phyloP scores from a whole-genome alignment of 1,140 invertebrate species.

The Nasonia giraulti region DNA sequence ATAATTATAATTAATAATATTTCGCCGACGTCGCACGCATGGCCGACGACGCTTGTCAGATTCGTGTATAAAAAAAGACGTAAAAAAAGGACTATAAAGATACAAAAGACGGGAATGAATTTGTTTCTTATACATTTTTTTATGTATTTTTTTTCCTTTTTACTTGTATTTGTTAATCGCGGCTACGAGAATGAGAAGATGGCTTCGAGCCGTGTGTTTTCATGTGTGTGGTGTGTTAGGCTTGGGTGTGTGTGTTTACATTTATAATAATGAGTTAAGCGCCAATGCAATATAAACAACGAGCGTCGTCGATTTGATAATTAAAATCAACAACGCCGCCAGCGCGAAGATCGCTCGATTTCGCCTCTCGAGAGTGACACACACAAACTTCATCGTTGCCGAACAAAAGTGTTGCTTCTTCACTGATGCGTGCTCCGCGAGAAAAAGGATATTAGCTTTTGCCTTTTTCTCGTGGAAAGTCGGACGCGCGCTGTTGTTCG shows the following conservation, averaged over 20 bases:
- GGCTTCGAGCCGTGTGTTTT: conserved; percentile 31
- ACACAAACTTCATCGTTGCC: not conserved
- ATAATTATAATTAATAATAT: conserved; percentile 54
- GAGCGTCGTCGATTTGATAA: conserved; percentile 47
- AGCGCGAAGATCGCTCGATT: not conserved
- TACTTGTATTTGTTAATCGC: conserved; percentile 28
- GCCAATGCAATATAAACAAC: conserved; percentile 52
- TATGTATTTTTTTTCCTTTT: conserved; percentile 22
- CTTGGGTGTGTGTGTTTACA: conserved; percentile 36
- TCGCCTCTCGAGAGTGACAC: not conserved
- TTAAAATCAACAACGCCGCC: conserved; percentile 42
- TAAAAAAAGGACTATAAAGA: conserved; percentile 49
- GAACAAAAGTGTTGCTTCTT: conserved; percentile 6
- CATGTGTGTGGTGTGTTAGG: not conserved
- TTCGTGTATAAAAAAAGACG: conserved; percentile 49
- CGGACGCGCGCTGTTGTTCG: not conserved
- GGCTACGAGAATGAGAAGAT: conserved; percentile 45
- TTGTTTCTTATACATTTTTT: conserved; percentile 41
- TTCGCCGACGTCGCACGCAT: conserved; percentile 41
- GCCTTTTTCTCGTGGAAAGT: not conserved
- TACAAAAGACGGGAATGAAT: conserved; percentile 50
- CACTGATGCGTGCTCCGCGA: not conserved
- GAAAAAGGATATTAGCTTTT: conserved; percentile 9
- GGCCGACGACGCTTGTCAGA: conserved; percentile 44
- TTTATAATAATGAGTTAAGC: conserved; percentile 49